Conservation (phyloP, 2,797 vertebrate species). For the Tarsius wallacei region DNA sequence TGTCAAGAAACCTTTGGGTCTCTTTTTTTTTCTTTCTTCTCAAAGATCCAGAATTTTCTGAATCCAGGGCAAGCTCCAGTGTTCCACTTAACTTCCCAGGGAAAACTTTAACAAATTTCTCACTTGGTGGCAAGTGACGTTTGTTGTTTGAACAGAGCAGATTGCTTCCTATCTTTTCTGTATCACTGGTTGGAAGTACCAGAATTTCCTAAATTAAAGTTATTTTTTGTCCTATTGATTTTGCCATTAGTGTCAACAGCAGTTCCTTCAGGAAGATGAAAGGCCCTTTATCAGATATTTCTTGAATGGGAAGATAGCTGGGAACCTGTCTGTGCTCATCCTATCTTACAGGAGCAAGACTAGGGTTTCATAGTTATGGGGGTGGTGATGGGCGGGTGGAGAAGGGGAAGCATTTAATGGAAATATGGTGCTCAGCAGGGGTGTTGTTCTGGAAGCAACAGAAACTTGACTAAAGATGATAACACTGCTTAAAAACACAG, state of each 20-base stretch:
- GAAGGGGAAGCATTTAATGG: background rate
- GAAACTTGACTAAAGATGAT: background rate
- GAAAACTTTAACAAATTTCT: background rate
- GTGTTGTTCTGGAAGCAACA: background rate
- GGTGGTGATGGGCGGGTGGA: background rate
- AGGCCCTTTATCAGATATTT: conserved; percentile 57
- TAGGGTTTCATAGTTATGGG: background rate
- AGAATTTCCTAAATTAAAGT: conserved; percentile 72
- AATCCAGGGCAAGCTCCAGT: background rate
- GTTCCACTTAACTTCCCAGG: background rate
- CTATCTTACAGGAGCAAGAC: background rate
- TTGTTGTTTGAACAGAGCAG: background rate
- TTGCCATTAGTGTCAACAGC: conserved; percentile 32
- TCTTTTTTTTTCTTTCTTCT: background rate
- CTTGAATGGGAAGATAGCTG: background rate
- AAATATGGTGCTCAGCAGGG: background rate
- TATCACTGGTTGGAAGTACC: conserved; percentile 19
- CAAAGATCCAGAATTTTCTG: background rate
- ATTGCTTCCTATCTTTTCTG: conserved; percentile 34
- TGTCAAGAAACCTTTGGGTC: background rate
- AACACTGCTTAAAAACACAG: background rate
- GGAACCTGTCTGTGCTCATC: background rate
- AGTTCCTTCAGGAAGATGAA: background rate
- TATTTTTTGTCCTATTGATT: conserved; percentile 71
- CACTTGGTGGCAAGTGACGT: background rate